These are phyloP conservation scores for Furcifer pardalis DNA, from an alignment of 2,797 vertebrate genomes.

Conservation along the genomic window DNA sequence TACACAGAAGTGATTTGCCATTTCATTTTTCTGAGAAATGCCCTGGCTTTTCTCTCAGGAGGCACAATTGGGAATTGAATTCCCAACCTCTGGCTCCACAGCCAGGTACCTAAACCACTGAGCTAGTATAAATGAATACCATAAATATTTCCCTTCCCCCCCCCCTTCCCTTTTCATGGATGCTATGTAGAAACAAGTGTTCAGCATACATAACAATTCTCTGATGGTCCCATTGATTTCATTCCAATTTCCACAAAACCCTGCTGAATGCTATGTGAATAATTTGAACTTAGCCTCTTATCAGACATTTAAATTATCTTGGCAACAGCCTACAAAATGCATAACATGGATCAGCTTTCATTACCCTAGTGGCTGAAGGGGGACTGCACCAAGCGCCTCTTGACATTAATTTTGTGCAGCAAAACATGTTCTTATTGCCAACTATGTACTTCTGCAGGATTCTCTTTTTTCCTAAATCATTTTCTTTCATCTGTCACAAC, in stretches of 20 bases:
- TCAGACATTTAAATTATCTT: constrained; percentile 31
- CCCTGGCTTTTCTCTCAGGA: too few relatives aligned
- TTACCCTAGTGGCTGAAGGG: background rate
- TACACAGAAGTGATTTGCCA: too few relatives aligned
- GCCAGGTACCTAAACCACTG: too few relatives aligned
- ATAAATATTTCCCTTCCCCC: background rate
- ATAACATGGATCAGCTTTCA: constrained; percentile 17
- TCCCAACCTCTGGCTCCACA: too few relatives aligned
- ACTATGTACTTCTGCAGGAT: background rate
- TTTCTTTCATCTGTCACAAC: background rate
- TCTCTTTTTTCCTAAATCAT: background rate
- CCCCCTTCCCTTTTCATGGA: background rate
- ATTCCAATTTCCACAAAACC: constrained; percentile 33
- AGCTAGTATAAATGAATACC: background rate
- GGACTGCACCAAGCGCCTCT: background rate
- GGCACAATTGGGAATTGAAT: too few relatives aligned
- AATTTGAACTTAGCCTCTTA: constrained; percentile 27
- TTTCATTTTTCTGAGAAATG: too few relatives aligned
- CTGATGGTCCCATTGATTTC: background rate
- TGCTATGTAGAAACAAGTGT: constrained; percentile 14
- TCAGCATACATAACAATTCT: background rate
- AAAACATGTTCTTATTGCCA: constrained; percentile 1
- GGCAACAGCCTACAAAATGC: constrained; percentile 28
- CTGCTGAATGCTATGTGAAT: constrained; percentile 6
- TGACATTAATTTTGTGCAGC: constrained; percentile 9